Evolutionary conservation across 2,888 invertebrate species (phyloP).

Genomic region (Cacoxenus indagator): DNA sequence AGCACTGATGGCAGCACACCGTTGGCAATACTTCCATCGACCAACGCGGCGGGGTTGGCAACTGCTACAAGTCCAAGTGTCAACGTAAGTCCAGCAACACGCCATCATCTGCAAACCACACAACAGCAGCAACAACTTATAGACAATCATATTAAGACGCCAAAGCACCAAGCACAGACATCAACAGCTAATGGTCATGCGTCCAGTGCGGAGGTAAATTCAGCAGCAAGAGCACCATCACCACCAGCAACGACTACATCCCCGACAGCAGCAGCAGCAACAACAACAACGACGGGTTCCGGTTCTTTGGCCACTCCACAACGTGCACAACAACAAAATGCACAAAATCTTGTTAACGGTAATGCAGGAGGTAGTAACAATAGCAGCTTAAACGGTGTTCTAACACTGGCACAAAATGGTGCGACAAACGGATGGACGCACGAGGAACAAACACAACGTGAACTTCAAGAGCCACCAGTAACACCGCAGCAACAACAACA

Average conservation of each 20-base stretch:
- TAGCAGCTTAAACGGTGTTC: constrained; percentile 24
- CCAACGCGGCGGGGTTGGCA: too few relatives aligned
- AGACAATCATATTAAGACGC: constrained; percentile 59
- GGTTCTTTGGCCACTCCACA: constrained; percentile 43
- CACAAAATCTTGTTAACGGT: constrained; percentile 60
- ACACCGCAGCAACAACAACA: constrained; percentile 33
- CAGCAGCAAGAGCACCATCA: constrained; percentile 20
- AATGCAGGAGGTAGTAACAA: constrained; percentile 44
- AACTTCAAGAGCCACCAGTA: constrained; percentile 36
- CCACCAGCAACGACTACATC: constrained; percentile 43
- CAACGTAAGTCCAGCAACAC: constrained; percentile 36
- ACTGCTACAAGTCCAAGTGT: constrained; percentile 36
- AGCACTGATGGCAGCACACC: constrained; percentile 32
- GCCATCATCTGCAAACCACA: too few relatives aligned
- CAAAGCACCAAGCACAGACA: constrained; percentile 53
- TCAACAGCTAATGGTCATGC: constrained; percentile 39
- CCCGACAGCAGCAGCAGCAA: constrained; percentile 33
- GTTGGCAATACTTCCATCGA: constrained; percentile 33
- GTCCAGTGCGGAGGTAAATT: constrained; percentile 33
- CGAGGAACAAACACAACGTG: constrained; percentile 31
- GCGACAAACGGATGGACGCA: constrained; percentile 49
- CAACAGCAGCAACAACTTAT: constrained; percentile 41
- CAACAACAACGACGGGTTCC: constrained; percentile 47
- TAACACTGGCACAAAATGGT: constrained; percentile 53
- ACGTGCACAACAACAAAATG: constrained; percentile 43